These are phyloP conservation scores for Cossypha caffra DNA, from an alignment of 2,797 vertebrate species.

Conservation along the genomic window DNA sequence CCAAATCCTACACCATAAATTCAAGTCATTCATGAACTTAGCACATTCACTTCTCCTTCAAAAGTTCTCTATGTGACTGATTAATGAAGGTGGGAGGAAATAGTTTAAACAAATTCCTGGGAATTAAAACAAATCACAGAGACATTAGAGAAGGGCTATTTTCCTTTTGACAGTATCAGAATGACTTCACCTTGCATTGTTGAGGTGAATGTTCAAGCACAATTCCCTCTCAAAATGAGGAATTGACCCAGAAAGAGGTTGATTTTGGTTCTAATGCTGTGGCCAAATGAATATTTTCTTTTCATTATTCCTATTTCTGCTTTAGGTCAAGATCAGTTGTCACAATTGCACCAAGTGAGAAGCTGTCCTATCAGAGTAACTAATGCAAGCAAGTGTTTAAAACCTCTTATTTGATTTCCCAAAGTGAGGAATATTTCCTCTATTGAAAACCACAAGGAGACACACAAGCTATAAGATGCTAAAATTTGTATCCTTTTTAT, in stretches of 20 bases:
- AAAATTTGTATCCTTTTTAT: background rate
- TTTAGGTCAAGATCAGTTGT: background rate
- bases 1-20: background rate
- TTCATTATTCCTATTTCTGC: background rate
- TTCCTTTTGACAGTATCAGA: background rate
- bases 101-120: background rate
- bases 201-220: background rate
- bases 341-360: background rate
- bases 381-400: background rate
- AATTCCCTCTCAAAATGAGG: background rate
- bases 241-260: background rate
- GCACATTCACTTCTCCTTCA: background rate
- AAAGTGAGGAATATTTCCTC: background rate
- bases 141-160: background rate
- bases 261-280: background rate
- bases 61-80: background rate
- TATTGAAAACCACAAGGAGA: background rate
- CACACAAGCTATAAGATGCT: background rate
- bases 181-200: background rate
- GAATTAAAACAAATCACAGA: background rate
- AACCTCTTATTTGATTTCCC: background rate
- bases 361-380: background rate
- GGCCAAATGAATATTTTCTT: background rate
- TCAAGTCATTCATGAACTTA: background rate
- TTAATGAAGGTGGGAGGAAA: background rate